A percentile compares a stretch with the other conserved stretches of the same genome.
Conservation (phyloP, 2,113 vertebrate genomes). For the Lamprotornis superbus region DNA sequence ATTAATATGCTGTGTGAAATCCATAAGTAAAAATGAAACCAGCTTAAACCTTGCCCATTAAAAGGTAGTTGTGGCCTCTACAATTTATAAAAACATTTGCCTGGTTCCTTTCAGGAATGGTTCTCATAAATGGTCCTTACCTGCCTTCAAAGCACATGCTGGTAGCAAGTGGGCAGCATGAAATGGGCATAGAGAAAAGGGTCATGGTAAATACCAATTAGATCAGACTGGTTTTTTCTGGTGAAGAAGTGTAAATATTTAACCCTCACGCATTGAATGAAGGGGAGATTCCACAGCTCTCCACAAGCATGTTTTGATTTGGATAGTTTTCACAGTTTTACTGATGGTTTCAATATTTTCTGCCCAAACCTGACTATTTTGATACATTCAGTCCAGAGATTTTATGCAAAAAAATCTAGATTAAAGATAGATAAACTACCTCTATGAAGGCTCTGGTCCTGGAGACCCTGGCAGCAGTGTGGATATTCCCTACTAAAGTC, state of each 20-base stretch:
- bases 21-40: background rate
- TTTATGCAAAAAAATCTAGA: background rate
- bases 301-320: background rate
- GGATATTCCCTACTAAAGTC: background rate
- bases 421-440: background rate
- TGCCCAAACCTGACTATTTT: background rate
- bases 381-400: background rate
- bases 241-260: background rate
- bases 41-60: background rate
- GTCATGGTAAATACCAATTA: background rate
- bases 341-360: background rate
- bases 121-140: background rate
- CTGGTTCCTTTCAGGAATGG: background rate
- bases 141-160: background rate
- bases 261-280: background rate
- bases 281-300: background rate
- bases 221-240: background rate
- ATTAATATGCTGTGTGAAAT: background rate
- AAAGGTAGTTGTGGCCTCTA: background rate
- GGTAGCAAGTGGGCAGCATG: background rate
- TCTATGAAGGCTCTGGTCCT: background rate
- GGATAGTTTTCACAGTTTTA: background rate
- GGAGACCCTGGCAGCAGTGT: background rate
- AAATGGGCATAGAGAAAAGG: background rate
- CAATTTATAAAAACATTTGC: background rate